Percentiles rank a stretch among this genome's conserved stretches.
Evolutionary conservation across 1,140 invertebrate species (phyloP).

Genomic region (Hypothenemus hampei): DNA sequence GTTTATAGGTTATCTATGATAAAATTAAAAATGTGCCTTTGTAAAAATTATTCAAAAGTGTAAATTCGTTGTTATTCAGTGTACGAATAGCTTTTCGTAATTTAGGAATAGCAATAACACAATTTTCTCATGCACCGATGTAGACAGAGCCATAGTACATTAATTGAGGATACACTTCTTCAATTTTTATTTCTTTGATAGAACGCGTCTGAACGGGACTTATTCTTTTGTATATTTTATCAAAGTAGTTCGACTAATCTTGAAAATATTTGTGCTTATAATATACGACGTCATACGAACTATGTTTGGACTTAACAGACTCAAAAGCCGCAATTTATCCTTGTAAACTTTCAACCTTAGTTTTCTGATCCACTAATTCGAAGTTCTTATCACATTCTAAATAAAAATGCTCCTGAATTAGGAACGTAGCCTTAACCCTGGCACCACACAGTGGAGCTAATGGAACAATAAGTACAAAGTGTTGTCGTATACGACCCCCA

Average conservation of each 20-base stretch:
- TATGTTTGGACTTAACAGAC: background rate
- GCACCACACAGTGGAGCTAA: too few relatives aligned
- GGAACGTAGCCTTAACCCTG: conserved; percentile 1
- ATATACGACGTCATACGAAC: background rate
- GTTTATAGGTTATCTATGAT: too few relatives aligned
- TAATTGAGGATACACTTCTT: background rate
- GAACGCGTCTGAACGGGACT: background rate
- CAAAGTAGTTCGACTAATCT: background rate
- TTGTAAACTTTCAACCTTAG: background rate
- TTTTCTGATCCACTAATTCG: background rate
- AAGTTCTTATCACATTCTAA: conserved; percentile 1
- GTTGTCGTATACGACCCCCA: too few relatives aligned
- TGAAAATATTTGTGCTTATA: background rate
- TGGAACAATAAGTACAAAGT: too few relatives aligned
- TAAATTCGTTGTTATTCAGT: too few relatives aligned
- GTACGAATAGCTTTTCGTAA: too few relatives aligned
- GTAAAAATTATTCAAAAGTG: background rate
- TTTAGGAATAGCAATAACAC: too few relatives aligned
- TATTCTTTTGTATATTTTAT: background rate
- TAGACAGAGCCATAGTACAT: background rate
- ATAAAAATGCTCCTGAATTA: background rate
- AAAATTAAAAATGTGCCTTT: background rate
- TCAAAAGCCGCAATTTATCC: background rate
- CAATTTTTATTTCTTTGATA: background rate
- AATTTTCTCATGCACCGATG: background rate